Evolutionary conservation across 2,888 invertebrate species (phyloP), one percentile per base, ranked within the genome.

Genomic region (Leptinotarsa tumamoca): DNA sequence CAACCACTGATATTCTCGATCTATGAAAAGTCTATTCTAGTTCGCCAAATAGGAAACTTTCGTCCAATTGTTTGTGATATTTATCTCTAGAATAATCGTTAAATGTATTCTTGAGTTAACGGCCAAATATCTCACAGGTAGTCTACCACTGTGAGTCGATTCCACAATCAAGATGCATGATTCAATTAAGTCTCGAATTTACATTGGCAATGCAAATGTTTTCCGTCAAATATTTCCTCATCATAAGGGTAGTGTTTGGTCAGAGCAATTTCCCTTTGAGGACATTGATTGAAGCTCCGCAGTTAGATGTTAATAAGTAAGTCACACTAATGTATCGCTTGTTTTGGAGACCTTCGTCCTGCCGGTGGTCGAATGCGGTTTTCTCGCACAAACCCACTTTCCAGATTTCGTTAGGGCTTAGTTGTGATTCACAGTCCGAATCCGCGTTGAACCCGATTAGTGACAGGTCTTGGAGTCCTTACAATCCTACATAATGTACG

Each of bases 391-490:
- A 69, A 69, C 54, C 69, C 73, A 76, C 80, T 80, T 78, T 78
- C 80, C 78, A 81, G 80, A 80, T 82, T 80, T 78, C 76, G 79
- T 81, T 76, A 79, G 73, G 74, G 79, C 84, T 80, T 78, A 77
- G 82, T 81, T 82, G 82, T 81, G 83, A 84, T 83, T 84, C 83
- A 82, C 82, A 79, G 82, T 82, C 78, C 79, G 78, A 74, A 79
- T 77, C 78, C 80, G 67, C 68, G 77, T 78, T 82, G 81, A 82
- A 82, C 81, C 82, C 81, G 82, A 83, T 82, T 82, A 82, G 79
- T 75, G 82, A 81, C 80, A 82, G 80, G 79, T 81, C 76, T 74
- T 78, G 71, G 75, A 79, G 80, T 78, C 79, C 80, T 75, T 75
- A 75, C 76, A 73, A 78, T 78, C 79, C 79, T 73, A 82, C 81